Evolutionary conservation across 2,888 invertebrate genomes (phyloP).

Genomic region (Trichacis sp.): DNA sequence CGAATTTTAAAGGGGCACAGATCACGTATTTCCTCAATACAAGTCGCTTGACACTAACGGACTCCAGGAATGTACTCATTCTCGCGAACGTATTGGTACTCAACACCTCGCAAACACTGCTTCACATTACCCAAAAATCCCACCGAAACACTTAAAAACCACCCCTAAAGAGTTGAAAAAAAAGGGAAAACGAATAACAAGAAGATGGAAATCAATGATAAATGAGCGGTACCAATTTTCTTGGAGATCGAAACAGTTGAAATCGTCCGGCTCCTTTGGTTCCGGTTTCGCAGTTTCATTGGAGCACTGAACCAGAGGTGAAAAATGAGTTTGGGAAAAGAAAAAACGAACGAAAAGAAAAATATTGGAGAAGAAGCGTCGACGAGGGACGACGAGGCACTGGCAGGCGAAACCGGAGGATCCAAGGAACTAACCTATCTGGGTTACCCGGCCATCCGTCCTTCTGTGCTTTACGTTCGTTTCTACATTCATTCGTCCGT

Average conservation of each 20-base stretch:
- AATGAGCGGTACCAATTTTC: no score
- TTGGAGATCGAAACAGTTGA: no score
- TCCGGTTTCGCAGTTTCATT: slow-evolving; percentile 4
- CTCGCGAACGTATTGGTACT: slow-evolving; percentile 15
- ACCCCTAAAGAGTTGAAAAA: no score
- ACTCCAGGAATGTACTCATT: slow-evolving; percentile 46
- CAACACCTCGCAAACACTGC: neutral
- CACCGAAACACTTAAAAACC: no score
- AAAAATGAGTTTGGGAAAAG: slow-evolving; percentile 6
- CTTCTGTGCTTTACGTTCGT: slow-evolving; percentile 57
- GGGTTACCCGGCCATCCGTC: slow-evolving; percentile 69
- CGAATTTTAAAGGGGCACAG: slow-evolving; percentile 2
- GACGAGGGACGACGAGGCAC: slow-evolving; percentile 64
- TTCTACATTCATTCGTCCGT: slow-evolving; percentile 51
- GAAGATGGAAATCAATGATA: no score
- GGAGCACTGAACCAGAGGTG: neutral
- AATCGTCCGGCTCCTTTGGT: no score
- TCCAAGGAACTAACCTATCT: slow-evolving; percentile 65
- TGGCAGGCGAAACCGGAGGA: slow-evolving; percentile 59
- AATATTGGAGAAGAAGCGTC: slow-evolving; percentile 53
- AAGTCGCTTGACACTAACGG: slow-evolving; percentile 29
- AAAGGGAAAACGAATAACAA: no score
- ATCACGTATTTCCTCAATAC: slow-evolving; percentile 14
- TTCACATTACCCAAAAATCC: neutral
- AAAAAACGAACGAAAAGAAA: slow-evolving; percentile 29